Base-by-base conservation (phyloP, 2,113 vertebrate species). In the Cyphomyrus discorhynchus region DNA sequence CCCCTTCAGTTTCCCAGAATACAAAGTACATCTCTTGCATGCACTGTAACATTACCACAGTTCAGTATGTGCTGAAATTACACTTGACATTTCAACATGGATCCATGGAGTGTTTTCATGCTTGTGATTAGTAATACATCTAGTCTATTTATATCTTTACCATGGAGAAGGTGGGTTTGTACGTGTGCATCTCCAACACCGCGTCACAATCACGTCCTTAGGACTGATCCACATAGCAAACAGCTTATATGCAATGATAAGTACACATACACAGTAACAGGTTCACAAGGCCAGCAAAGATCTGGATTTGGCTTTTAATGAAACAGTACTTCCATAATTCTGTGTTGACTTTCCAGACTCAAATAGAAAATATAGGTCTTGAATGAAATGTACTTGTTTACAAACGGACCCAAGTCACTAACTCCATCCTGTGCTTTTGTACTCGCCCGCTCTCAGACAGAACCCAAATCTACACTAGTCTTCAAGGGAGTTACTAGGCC, bases 311-410 rank as follows among this genome's bases (percentile, higher is more conserved):
- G 92, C 90, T 90, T 92, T 50, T 92, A 92, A 85, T 90, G 13
- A 89, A 35, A 91, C 91, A 66, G 92, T 91, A 92, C 90, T 92
- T 52, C 89, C 93, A 89, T 58, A 92, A 90, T 90, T 91, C 53
- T 13, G 24, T 66, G 62, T 70, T 31, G 62, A 39, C 35, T 7
- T 93, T 93, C 91, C 93, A 50, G 9, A 24, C 93, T 95, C 95
- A 95, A 94, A 94, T 94, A 95, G 93, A 92, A 92, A 95, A 94
- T 93, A 94, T 94, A 95, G 93, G 95, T 49, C 89, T 93, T 93
- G 53, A 93, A 94, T 94, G 92, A 94, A 94, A 94, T 94, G n/a
- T n/a, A n/a, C n/a, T n/a, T n/a, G n/a, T n/a, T n/a, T n/a, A n/a
- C n/a, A n/a, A n/a, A n/a, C n/a, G n/a, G n/a, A n/a, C n/a, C n/a